These are phyloP conservation scores for Pseudomyrmex gracilis DNA, from an alignment of 1,140 invertebrate species.

Conservation along the genomic window DNA sequence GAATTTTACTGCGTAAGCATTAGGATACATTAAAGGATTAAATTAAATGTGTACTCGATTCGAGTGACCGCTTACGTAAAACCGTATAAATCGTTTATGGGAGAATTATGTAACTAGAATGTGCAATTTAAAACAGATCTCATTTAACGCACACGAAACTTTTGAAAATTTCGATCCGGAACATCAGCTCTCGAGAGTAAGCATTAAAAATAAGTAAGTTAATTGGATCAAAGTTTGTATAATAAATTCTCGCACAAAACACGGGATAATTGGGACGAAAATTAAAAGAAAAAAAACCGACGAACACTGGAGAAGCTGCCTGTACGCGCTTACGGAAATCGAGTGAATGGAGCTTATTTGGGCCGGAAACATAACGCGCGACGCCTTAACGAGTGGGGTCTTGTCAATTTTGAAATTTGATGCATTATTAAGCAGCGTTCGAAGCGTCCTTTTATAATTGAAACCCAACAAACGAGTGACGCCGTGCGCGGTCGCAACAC, in stretches of 20 bases:
- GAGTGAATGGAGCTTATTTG: slow-evolving; percentile 28
- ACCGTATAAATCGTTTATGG: too few species aligned
- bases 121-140: not conserved
- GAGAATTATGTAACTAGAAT: too few species aligned
- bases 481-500: slow-evolving; percentile 47
- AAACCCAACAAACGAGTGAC: slow-evolving; percentile 56
- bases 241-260: not conserved
- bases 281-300: not conserved
- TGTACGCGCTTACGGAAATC: not conserved
- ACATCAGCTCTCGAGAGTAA: not conserved
- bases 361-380: slow-evolving; percentile 10
- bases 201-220: too few species aligned
- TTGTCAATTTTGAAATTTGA: slow-evolving; percentile 49
- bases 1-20: not conserved
- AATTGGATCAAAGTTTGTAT: not conserved
- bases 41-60: not conserved
- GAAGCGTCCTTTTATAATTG: slow-evolving; percentile 64
- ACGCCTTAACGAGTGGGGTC: slow-evolving; percentile 19
- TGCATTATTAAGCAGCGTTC: slow-evolving; percentile 44
- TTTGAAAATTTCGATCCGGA: not conserved
- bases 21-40: not conserved
- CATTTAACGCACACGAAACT: not conserved
- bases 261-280: not conserved
- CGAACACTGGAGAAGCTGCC: too few species aligned
- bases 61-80: too few species aligned